Evolutionary conservation across 2,113 vertebrate species (phyloP).

Genomic region (Poicephalus meyeri): DNA sequence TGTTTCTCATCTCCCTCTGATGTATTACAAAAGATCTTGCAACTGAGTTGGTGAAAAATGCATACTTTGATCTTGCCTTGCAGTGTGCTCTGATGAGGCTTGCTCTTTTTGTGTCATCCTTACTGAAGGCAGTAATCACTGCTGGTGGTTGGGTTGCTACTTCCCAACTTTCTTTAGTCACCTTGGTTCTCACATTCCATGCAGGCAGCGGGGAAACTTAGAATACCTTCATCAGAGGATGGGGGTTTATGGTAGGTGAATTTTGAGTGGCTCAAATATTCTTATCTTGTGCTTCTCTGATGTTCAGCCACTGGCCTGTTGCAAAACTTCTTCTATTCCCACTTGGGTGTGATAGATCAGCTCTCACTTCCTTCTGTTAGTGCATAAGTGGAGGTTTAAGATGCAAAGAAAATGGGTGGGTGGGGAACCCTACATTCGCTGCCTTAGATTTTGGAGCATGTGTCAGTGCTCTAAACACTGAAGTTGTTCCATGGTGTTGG

Average conservation of each 20-base stretch:
- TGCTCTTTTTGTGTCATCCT: accelerated
- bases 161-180: neutral
- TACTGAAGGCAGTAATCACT: too few species aligned
- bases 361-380: neutral
- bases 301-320: neutral
- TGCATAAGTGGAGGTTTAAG: neutral
- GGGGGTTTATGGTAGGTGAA: neutral
- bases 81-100: neutral
- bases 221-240: neutral
- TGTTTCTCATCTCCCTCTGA: neutral
- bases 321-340: neutral
- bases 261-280: neutral
- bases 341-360: neutral
- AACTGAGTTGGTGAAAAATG: neutral
- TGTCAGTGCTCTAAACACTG: neutral
- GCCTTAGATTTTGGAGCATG: neutral
- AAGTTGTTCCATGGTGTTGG: neutral
- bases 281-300: neutral
- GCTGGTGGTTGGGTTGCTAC: neutral
- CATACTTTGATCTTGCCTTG: neutral
- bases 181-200: neutral
- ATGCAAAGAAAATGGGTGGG: accelerated
- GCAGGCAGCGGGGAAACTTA: neutral
- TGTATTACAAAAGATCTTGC: neutral
- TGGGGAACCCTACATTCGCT: neutral